Conservation (phyloP, 2,113 vertebrate genomes). For the Sula dactylatra region DNA sequence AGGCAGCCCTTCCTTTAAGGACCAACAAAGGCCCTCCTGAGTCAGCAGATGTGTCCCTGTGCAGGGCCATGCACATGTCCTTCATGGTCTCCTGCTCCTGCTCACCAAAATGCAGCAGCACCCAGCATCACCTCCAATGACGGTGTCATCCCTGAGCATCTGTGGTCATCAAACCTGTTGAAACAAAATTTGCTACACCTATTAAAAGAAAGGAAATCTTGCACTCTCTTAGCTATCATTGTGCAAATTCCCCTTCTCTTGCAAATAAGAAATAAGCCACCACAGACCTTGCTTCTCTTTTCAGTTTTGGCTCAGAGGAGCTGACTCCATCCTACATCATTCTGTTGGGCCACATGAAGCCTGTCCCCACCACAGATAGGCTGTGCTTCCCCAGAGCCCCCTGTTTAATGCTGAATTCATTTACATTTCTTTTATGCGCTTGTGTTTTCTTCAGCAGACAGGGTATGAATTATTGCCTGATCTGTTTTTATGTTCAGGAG, state of each 20-base stretch:
- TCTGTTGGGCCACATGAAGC: not conserved
- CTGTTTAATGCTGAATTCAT: not conserved
- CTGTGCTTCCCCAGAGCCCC: not conserved
- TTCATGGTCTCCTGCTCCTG: not conserved
- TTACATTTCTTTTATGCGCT: not conserved
- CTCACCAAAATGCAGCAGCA: not conserved
- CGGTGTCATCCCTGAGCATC: not conserved
- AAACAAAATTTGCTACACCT: not conserved
- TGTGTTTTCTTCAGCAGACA: not conserved
- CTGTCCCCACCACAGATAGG: accelerated
- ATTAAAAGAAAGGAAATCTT: not conserved
- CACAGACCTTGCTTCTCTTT: not conserved
- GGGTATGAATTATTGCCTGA: not conserved
- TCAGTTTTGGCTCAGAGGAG: not conserved
- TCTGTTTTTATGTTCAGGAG: not conserved
- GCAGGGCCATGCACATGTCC: not conserved
- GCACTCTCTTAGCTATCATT: not conserved
- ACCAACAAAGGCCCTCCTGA: not conserved
- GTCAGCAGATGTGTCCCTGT: not conserved
- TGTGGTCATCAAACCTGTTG: not conserved
- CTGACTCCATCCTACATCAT: not conserved
- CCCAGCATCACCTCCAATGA: not conserved
- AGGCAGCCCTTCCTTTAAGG: not conserved
- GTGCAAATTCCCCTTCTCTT: not conserved
- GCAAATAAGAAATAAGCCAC: not conserved